Base-by-base conservation (phyloP, 2,113 vertebrate species). In the Elanus axillaris region DNA sequence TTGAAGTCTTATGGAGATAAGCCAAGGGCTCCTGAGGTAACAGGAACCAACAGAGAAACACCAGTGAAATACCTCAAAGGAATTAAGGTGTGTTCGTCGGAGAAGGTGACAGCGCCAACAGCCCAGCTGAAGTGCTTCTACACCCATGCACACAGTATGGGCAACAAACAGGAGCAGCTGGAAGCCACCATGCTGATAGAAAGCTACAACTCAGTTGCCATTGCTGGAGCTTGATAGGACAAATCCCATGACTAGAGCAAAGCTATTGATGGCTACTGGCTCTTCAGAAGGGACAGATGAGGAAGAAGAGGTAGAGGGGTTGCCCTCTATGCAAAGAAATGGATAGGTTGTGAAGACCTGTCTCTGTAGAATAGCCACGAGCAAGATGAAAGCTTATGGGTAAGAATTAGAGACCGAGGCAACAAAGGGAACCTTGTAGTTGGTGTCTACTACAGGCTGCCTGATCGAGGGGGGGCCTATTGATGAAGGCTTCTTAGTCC, bases 91-190 rank as follows among this genome's bases (percentile, higher is more conserved):
- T 40, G 14, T 27, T 63, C 42, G 23, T 26, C 53, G 13, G 27
- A 50, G 25, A 56, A 80, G n/a, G 17, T 56, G 29, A 27, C 22
- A 59, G 3, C 4, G 17, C 19, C 5, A 4, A 34, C 34, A 69
- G 17, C 7, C 14, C 36, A 63, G 43, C 43, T 47, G 40, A 56
- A 63, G 36, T 31, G 4, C 23, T 14, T 72, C 38, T 40, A 16
- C 13, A n/a, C 21, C 19, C 23, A 27, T 11, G 31, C 29, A 59
- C 3, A 1, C 18, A 42, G 25, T 40, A 21, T 0, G 8, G 13
- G 16, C 19, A 29, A 29, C 9, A 66, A 23, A 88, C 15, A 23
- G 25, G 14, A 59, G 64, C 50, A 29, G 34, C 0, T 29, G 16
- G 29, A 67, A 78, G n/a, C 21, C 31, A 34, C 60, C 4, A 1